Evolutionary conservation across 2,888 invertebrate species (phyloP).

Genomic region (Camponotus fellah): DNA sequence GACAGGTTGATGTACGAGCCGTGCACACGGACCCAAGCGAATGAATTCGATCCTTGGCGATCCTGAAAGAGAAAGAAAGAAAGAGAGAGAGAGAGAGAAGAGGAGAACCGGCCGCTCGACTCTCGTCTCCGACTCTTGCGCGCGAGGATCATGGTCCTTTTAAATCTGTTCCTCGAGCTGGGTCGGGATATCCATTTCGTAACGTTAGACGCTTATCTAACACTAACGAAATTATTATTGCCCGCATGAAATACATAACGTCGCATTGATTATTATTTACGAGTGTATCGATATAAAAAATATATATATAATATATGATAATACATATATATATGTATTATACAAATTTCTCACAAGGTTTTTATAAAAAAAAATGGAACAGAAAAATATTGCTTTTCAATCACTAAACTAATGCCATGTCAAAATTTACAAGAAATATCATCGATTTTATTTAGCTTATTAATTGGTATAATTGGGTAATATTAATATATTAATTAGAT

Average conservation of each 20-base stretch:
- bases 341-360: neutral
- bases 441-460: neutral
- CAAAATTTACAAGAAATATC: neutral
- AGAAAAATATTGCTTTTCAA: neutral
- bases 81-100: slow-evolving; percentile 25
- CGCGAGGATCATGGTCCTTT: slow-evolving; percentile 50
- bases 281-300: neutral
- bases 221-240: slow-evolving; percentile 24
- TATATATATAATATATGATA: neutral
- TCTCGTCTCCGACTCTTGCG: slow-evolving; percentile 35
- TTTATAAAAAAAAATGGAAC: neutral
- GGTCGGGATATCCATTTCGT: neutral
- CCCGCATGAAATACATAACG: neutral
- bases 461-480: neutral
- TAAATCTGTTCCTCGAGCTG: slow-evolving; percentile 34
- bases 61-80: slow-evolving; percentile 56
- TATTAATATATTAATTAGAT: neutral
- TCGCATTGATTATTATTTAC: neutral
- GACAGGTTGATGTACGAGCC: slow-evolving; percentile 83
- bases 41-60: slow-evolving; percentile 78
- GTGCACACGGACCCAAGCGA: slow-evolving; percentile 76
- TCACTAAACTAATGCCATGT: too few species aligned
- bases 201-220: slow-evolving; percentile 43
- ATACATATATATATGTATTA: neutral
- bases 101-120: slow-evolving; percentile 49